Evolutionary conservation across 2,888 invertebrate genomes (phyloP), one percentile per base, ranked within the genome.

Genomic region (Acrobasis suavella): DNA sequence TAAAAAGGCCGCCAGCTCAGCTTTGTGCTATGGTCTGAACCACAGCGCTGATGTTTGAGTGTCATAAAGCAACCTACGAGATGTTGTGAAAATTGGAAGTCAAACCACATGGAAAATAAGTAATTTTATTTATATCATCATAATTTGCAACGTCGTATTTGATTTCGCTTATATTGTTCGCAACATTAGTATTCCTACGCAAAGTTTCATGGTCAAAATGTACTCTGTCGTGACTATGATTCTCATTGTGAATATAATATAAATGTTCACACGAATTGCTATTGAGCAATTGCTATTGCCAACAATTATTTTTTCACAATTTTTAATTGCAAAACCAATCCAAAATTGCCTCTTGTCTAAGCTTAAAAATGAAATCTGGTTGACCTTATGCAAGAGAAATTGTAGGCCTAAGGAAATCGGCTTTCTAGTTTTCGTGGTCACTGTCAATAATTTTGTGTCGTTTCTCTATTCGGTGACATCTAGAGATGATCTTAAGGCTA

Each of bases 331-430:
- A 56, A 56, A 60, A 51, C 60, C 50, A 60, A 50, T 59, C 22
- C 51, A 22, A 60, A 51, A 60, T 60, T 52, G 39, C 60, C 50
- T 42, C 39, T 52, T 42, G 17, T 51, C 51, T 52, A 60, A 42
- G 39, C 16, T 9, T 42, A 60, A 39, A 51, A 42, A 42, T n/a
- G 60, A 60, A 60, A 60, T 52, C 60, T 51, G 39, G 56, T 42
- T 52, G 60, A 52, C 60, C 60, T 60, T 60, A 42, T 2, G 12
- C 39, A 60, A 60, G 39, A 51, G 60, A 60, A 60, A 52, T 60
- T 51, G 15, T 60, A 60, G 60, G 51, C 51, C 60, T 51, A 60
- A 52, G 51, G 39, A 50, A 50, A 60, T 60, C 59, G 37, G 14
- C 50, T 60, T 60, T 60, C 60, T 60, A 60, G 37, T 15, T 59